phyloP scores from a whole-genome alignment of 2,113 vertebrate genomes.

The Etia nguti region DNA sequence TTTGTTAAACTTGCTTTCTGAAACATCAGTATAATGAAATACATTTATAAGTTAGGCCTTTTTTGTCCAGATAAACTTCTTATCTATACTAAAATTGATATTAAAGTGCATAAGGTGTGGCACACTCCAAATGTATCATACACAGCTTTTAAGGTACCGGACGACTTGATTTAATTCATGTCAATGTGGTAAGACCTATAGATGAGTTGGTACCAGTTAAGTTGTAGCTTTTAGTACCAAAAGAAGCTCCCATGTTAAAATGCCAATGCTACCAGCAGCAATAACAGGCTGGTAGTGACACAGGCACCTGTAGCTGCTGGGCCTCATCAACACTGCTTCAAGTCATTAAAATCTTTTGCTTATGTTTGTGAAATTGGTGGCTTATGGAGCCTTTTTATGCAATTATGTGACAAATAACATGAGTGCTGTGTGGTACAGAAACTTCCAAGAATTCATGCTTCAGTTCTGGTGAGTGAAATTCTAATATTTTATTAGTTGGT shows the following conservation, averaged over 20 bases:
- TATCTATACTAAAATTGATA: neutral
- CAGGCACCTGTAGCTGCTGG: neutral
- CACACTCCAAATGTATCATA: neutral
- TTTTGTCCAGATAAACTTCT: neutral
- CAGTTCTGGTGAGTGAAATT: neutral
- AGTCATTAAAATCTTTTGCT: neutral
- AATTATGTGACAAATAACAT: neutral
- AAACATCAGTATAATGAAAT: neutral
- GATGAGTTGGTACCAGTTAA: neutral
- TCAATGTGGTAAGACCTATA: neutral
- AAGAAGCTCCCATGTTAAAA: neutral
- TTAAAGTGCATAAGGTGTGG: neutral
- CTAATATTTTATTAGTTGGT: neutral
- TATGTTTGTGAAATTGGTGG: neutral
- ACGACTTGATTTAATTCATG: neutral
- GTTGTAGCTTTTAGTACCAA: neutral
- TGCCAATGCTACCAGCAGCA: neutral
- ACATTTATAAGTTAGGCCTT: rapidly evolving
- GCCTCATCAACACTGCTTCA: neutral
- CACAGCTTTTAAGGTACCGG: neutral
- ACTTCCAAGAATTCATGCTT: neutral
- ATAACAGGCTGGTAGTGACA: neutral
- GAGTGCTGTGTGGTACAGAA: neutral
- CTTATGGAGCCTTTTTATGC: neutral
- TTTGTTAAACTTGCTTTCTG: neutral